Evolutionary conservation across 1,140 invertebrate species (phyloP).

Genomic region (Drosophila fuyamai): DNA sequence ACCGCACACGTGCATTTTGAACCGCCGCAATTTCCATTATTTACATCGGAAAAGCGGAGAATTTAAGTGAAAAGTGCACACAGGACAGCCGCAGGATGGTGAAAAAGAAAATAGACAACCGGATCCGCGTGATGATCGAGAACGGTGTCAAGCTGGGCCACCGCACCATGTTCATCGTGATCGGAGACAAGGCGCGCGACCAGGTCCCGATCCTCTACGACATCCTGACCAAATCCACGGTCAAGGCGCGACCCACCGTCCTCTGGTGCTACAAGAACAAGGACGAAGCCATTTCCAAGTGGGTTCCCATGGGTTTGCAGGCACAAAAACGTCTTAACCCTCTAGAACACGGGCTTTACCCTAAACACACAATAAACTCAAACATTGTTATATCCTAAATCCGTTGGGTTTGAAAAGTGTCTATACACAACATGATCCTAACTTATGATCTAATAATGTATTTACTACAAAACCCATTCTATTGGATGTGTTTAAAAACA

Average conservation of each 20-base stretch:
- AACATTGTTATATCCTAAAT: neutral
- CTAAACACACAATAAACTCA: neutral
- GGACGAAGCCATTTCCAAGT: slow-evolving; percentile 94
- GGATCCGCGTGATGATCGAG: slow-evolving; percentile 97
- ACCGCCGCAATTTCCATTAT: slow-evolving; percentile 5
- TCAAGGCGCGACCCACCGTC: slow-evolving; percentile 96
- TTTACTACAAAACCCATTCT: too few relatives aligned
- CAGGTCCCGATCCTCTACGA: slow-evolving; percentile 99
- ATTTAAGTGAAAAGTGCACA: neutral
- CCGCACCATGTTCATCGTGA: slow-evolving; percentile 96
- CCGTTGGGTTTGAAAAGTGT: too few relatives aligned
- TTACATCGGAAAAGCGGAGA: neutral
- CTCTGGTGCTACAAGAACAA: slow-evolving; percentile 99
- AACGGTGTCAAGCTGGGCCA: slow-evolving; percentile 96
- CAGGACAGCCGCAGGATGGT: slow-evolving; percentile 86
- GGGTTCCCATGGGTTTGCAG: slow-evolving; percentile 53
- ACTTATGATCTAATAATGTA: too few relatives aligned
- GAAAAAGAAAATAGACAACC: slow-evolving; percentile 98
- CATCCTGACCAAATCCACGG: slow-evolving; percentile 96
- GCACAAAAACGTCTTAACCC: neutral
- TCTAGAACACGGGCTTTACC: neutral
- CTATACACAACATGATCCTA: too few relatives aligned
- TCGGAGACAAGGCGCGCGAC: slow-evolving; percentile 98
- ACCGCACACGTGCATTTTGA: slow-evolving; percentile 60
- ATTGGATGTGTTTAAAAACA: too few relatives aligned